Evolutionary conservation across 1,140 invertebrate species (phyloP).

Genomic region (Caenorhabditis briggsae): DNA sequence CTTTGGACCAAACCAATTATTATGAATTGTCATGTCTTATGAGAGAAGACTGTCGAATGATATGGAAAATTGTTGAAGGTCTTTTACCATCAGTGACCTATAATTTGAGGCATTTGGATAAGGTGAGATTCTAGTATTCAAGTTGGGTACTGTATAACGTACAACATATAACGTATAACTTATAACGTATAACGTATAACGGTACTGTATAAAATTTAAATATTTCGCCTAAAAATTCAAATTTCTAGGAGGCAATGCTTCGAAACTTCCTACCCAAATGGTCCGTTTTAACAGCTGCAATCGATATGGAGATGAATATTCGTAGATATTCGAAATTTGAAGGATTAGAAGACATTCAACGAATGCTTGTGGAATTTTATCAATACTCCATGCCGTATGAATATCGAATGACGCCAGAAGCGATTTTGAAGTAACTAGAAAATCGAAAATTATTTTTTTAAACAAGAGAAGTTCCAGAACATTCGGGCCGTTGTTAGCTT

Average conservation of each 20-base stretch:
- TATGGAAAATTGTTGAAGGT: constrained; percentile 3
- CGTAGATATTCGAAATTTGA: constrained; percentile 2
- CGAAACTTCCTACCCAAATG: constrained; percentile 19
- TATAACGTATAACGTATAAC: too few relatives aligned
- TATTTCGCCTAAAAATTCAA: background rate
- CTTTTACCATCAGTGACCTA: background rate
- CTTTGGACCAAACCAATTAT: constrained; percentile 18
- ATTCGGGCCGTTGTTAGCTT: background rate
- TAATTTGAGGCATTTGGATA: constrained; percentile 13
- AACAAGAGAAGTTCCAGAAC: background rate
- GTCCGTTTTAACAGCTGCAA: background rate
- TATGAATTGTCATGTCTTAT: constrained; percentile 13
- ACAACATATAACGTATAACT: too few relatives aligned
- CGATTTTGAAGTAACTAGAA: background rate
- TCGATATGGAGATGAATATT: constrained; percentile 2
- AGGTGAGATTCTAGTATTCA: background rate
- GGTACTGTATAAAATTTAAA: too few relatives aligned
- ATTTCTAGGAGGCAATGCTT: constrained; percentile 3
- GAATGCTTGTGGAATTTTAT: background rate
- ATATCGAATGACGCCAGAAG: background rate
- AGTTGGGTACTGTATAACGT: too few relatives aligned
- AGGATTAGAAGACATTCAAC: background rate
- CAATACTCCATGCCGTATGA: background rate
- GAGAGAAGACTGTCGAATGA: constrained; percentile 14
- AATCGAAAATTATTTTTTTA: background rate